phyloP scores from a whole-genome alignment of 2,888 invertebrate genomes.

The Cheilosia scutellata region DNA sequence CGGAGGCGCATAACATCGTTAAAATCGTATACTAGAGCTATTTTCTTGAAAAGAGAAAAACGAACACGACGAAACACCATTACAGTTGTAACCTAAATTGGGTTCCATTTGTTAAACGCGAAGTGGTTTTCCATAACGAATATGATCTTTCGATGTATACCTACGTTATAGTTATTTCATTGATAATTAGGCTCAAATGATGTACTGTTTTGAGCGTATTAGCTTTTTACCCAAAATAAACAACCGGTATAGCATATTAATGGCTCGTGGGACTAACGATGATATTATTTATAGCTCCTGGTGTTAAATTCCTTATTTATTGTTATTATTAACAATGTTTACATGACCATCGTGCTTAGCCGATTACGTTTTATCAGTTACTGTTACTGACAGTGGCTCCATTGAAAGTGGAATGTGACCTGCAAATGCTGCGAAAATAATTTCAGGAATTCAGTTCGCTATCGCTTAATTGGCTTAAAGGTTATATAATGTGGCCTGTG shows the following conservation, averaged over 20 bases:
- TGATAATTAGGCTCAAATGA: conserved; percentile 53
- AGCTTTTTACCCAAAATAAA: conserved; percentile 18
- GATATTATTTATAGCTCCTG: conserved; percentile 7
- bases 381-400: too few relatives aligned
- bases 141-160: conserved; percentile 55
- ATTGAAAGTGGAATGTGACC: too few relatives aligned
- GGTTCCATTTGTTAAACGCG: conserved; percentile 54
- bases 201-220: conserved; percentile 32
- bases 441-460: too few relatives aligned
- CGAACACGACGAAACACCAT: conserved; percentile 30
- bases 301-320: conserved; percentile 12
- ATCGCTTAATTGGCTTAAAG: too few relatives aligned
- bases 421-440: too few relatives aligned
- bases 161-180: conserved; percentile 9
- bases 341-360: too few relatives aligned
- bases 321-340: background rate
- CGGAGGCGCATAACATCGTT: conserved; percentile 71
- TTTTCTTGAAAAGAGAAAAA: conserved; percentile 33
- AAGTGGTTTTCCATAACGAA: conserved; percentile 48
- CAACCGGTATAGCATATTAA: background rate
- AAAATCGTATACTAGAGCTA: conserved; percentile 67
- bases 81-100: conserved; percentile 39
- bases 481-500: too few relatives aligned
- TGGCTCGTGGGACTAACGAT: background rate
- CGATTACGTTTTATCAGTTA: too few relatives aligned